A percentile compares a stretch with the other conserved stretches of the same genome.
phyloP scores from a whole-genome alignment of 2,888 invertebrate species.

The Scotopteryx bipunctaria region DNA sequence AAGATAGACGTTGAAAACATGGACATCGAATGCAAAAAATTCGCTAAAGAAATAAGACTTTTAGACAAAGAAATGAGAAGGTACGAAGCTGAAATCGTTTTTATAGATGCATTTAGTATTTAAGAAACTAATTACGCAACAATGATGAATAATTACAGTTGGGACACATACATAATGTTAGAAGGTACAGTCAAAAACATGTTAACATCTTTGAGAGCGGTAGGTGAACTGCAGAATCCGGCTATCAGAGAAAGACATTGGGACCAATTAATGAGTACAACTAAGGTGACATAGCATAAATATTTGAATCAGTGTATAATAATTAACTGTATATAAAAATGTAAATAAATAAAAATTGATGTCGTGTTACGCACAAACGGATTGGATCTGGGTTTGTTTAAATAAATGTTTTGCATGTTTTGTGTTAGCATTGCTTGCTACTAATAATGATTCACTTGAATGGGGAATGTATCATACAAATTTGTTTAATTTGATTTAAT shows the following conservation, averaged over 20 bases:
- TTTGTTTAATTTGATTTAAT: slow-evolving; percentile 36
- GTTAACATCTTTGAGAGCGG: slow-evolving; percentile 96
- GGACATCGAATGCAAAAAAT: slow-evolving; percentile 99
- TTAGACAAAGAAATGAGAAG: slow-evolving; percentile 97
- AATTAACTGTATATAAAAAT: slow-evolving; percentile 54
- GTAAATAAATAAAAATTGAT: slow-evolving; percentile 39
- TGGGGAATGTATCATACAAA: slow-evolving; percentile 52
- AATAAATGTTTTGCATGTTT: slow-evolving; percentile 36
- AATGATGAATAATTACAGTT: slow-evolving; percentile 73
- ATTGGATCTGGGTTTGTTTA: slow-evolving; percentile 38
- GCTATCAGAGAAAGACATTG: slow-evolving; percentile 98
- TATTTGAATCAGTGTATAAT: slow-evolving; percentile 44
- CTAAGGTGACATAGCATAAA: slow-evolving; percentile 86
- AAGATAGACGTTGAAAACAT: slow-evolving; percentile 99
- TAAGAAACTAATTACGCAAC: too few species aligned
- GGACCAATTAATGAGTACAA: slow-evolving; percentile 98
- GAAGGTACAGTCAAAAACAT: slow-evolving; percentile 98
- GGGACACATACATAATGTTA: slow-evolving; percentile 95
- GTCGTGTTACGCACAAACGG: slow-evolving; percentile 37
- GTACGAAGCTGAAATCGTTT: slow-evolving; percentile 33
- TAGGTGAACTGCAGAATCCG: slow-evolving; percentile 97
- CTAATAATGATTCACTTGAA: slow-evolving; percentile 28
- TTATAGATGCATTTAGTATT: too few species aligned
- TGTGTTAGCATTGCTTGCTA: slow-evolving; percentile 33
- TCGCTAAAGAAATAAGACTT: slow-evolving; percentile 95